Percentiles rank a stretch among this genome's conserved stretches.
These are phyloP conservation scores for Diadema setosum DNA, from an alignment of 35 echinoderm and acorn worm species.

Conservation along the genomic window DNA sequence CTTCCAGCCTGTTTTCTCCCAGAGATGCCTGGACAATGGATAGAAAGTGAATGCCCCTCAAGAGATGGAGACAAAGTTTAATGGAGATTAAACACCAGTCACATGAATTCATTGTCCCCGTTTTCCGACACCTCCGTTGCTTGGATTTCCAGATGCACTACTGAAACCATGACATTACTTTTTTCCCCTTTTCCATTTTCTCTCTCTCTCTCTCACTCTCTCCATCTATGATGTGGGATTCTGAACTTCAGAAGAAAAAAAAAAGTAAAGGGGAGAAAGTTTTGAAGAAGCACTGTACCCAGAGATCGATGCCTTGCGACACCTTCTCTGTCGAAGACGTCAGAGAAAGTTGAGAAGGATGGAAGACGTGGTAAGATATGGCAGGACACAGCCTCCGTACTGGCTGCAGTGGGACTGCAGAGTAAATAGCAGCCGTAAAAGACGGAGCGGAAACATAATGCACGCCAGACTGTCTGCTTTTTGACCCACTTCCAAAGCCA, in stretches of 20 bases:
- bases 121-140: too few relatives aligned
- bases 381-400: not conserved
- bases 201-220: not conserved
- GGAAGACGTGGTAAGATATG: not conserved
- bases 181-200: not conserved
- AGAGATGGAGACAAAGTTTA: too few relatives aligned
- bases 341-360: not conserved
- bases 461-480: slow-evolving; percentile 8
- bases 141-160: too few relatives aligned
- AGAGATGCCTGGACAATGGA: too few relatives aligned
- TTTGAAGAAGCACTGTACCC: not conserved
- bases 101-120: too few relatives aligned
- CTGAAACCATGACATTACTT: too few relatives aligned
- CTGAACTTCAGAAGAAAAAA: not conserved
- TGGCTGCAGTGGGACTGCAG: not conserved
- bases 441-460: not conserved
- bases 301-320: not conserved
- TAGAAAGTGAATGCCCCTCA: too few relatives aligned
- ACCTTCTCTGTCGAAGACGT: not conserved
- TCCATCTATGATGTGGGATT: not conserved
- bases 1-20: not conserved
- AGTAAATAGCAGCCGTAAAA: not conserved
- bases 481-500: not conserved
- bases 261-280: too few relatives aligned
- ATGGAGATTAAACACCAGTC: too few relatives aligned